Evolutionary conservation across 35 echinoderm and acorn worm species (phyloP), one percentile per base, ranked within the genome.

Genomic region (Patiria miniata): DNA sequence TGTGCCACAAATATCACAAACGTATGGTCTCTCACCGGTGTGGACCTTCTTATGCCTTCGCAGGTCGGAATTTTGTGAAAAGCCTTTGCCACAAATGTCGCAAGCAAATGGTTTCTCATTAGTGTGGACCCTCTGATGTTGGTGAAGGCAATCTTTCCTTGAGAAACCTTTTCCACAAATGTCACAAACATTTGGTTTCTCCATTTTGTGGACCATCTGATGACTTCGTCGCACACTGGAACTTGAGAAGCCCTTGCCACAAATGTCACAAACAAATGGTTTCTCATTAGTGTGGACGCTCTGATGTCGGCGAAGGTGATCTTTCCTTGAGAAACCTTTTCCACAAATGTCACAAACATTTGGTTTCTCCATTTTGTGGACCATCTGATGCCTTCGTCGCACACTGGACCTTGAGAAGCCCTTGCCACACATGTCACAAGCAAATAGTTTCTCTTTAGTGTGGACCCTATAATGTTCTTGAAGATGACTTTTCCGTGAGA

Each of bases 221-320:
- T 60, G 56, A 60, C 28, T n/a, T 60, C 28, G 19, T 2, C 19
- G 56, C 28, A 26, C 28, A 26, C 5, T n/a, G 56, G 19, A n/a
- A 60, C 7, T n/a, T 26, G 18, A 60, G 18, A 5, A n/a, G 19
- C 7, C 5, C 7, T n/a, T 3, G 56, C 5, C n/a, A n/a, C n/a
- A n/a, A n/a, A n/a, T n/a, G n/a, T n/a, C n/a, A 57, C 54, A 57
- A 57, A 57, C 54, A 57, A 57, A 57, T 57, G 54, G 15, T 57
- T 57, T 57, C 22, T 57, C 54, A n/a, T n/a, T n/a, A n/a, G n/a
- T n/a, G n/a, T n/a, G n/a, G 0, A 60, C 5, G 15, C 15, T 26
- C 28, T 60, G 19, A 18, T 26, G 28, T 10, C 19, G 3, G 5
- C 15, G 28, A 60, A 57, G 2, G 54, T 14, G 15, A 2, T 57